A percentile compares a stretch with the other conserved stretches of the same genome.
Evolutionary conservation across 2,113 vertebrate genomes (phyloP).

Genomic region (Hucho hucho): DNA sequence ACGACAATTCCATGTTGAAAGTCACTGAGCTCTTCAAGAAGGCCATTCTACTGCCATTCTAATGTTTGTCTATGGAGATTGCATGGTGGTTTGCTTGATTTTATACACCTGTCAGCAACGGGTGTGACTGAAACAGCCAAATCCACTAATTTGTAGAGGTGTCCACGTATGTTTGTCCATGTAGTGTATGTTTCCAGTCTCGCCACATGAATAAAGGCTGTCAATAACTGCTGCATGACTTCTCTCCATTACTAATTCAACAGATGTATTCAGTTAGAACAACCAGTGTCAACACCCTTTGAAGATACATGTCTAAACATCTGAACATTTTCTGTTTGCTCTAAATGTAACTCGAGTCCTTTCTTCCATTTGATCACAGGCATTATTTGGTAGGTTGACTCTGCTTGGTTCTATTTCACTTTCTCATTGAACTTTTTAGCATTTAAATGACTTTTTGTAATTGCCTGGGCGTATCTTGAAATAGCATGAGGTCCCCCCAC

Average conservation of each 20-base stretch:
- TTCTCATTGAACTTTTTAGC: constrained; percentile 45
- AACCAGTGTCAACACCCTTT: background rate
- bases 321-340: constrained; percentile 9
- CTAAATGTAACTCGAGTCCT: constrained; percentile 2
- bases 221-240: background rate
- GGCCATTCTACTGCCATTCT: too few species aligned
- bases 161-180: too few species aligned
- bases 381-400: constrained; percentile 41
- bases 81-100: too few species aligned
- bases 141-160: too few species aligned
- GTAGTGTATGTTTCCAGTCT: too few species aligned
- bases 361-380: constrained; percentile 36
- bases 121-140: too few species aligned
- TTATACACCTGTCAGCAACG: too few species aligned
- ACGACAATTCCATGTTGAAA: too few species aligned
- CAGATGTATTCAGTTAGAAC: background rate
- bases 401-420: constrained; percentile 37
- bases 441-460: constrained; percentile 58
- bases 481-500: constrained; percentile 14
- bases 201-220: too few species aligned
- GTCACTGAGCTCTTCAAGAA: too few species aligned
- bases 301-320: background rate
- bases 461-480: constrained; percentile 39
- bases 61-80: too few species aligned
- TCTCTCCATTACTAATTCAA: background rate